phyloP scores from a whole-genome alignment of 2,113 vertebrate genomes.

The Heterocephalus glaber region DNA sequence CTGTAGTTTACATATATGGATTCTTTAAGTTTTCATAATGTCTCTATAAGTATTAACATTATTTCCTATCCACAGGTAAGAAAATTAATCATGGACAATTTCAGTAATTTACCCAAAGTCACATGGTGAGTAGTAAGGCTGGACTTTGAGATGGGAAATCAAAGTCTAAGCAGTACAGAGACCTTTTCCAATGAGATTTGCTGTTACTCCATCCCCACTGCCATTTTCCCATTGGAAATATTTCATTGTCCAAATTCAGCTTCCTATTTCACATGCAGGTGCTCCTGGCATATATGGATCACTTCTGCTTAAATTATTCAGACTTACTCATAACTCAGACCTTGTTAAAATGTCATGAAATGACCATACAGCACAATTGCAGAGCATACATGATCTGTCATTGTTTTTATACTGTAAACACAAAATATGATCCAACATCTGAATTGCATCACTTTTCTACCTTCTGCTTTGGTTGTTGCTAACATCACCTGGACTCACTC shows the following conservation, averaged over 20 bases:
- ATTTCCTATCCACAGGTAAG: neutral
- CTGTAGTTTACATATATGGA: neutral
- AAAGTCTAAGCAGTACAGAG: neutral
- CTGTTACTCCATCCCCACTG: fast-evolving
- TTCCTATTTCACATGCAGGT: neutral
- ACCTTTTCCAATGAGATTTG: neutral
- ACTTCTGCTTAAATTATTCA: neutral
- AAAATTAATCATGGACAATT: neutral
- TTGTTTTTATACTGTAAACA: neutral
- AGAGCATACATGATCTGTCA: neutral
- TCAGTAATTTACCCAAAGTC: neutral
- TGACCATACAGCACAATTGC: neutral
- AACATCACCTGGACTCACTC: neutral
- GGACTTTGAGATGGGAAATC: neutral
- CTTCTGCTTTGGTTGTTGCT: constrained; percentile 41
- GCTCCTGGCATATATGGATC: neutral
- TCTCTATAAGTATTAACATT: neutral
- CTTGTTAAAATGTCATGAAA: constrained; percentile 46
- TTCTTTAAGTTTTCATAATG: neutral
- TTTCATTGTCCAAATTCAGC: neutral
- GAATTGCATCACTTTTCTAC: constrained; percentile 29
- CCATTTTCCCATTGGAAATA: neutral
- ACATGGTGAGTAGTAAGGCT: neutral
- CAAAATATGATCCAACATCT: neutral
- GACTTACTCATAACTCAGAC: neutral